Evolutionary conservation across 1,140 invertebrate genomes (phyloP).

Genomic region (Euborellia annulipes): DNA sequence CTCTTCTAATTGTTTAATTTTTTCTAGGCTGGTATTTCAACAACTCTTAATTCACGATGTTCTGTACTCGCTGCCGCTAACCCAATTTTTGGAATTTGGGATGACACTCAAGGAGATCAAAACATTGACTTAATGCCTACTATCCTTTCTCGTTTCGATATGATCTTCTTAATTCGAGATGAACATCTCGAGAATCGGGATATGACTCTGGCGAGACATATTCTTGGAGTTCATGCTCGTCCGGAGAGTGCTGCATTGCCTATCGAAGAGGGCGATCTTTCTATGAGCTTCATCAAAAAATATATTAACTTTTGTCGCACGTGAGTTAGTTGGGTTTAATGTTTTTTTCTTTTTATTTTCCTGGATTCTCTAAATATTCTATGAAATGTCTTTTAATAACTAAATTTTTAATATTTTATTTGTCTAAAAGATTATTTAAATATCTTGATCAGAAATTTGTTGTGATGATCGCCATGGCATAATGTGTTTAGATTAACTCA

Average conservation of each 20-base stretch:
- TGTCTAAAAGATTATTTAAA: too few species aligned
- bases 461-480: too few species aligned
- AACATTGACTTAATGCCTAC: slow-evolving; percentile 99
- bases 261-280: slow-evolving; percentile 51
- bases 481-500: too few species aligned
- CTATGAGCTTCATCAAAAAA: slow-evolving; percentile 76
- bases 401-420: too few species aligned
- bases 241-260: slow-evolving; percentile 48
- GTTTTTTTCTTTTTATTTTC: too few species aligned
- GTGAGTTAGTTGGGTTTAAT: too few species aligned
- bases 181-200: slow-evolving; percentile 81
- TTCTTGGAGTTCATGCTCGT: slow-evolving; percentile 92
- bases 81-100: slow-evolving; percentile 96
- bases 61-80: slow-evolving; percentile 97
- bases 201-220: slow-evolving; percentile 87
- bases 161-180: slow-evolving; percentile 99
- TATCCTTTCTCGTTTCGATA: slow-evolving; percentile 98
- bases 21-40: slow-evolving; percentile 86
- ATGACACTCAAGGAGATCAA: slow-evolving; percentile 93
- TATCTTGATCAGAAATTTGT: too few species aligned
- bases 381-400: too few species aligned
- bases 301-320: slow-evolving; percentile 84
- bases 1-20: too few species aligned
- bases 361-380: too few species aligned
- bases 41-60: slow-evolving; percentile 94